Conservation (phyloP, 2,797 vertebrate species). For the Eospalax fontanierii region DNA sequence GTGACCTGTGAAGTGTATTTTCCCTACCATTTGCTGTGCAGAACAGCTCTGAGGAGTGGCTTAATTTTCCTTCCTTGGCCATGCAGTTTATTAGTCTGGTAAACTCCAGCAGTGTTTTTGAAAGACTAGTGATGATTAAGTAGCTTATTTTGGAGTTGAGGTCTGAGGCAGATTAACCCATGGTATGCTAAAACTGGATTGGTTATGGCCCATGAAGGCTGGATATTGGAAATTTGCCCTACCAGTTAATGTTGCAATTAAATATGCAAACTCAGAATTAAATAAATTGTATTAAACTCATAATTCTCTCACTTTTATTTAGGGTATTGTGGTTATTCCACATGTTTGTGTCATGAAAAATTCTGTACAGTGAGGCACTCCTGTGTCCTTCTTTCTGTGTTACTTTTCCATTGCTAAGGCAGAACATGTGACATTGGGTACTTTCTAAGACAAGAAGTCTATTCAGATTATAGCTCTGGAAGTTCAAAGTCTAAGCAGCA, state of each 20-base stretch:
- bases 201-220: background rate
- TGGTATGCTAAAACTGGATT: conserved; percentile 10
- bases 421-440: background rate
- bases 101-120: background rate
- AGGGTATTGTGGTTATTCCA: background rate
- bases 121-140: background rate
- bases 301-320: background rate
- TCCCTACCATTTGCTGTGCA: background rate
- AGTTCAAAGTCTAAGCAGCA: background rate
- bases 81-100: conserved; percentile 11
- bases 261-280: conserved; percentile 22
- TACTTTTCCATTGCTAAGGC: background rate
- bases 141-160: conserved; percentile 2
- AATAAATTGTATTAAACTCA: conserved; percentile 18
- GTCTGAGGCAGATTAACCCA: background rate
- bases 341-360: background rate
- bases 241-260: conserved; percentile 1
- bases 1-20: conserved; percentile 23
- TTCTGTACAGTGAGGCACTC: background rate
- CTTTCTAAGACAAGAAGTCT: background rate
- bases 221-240: conserved; percentile 39
- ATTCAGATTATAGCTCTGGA: background rate
- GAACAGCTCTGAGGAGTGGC: conserved; percentile 10
- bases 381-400: background rate
- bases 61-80: background rate